Evolutionary conservation across 2,113 vertebrate genomes (phyloP), one percentile per base, ranked within the genome.

Genomic region (Eptesicus fuscus): DNA sequence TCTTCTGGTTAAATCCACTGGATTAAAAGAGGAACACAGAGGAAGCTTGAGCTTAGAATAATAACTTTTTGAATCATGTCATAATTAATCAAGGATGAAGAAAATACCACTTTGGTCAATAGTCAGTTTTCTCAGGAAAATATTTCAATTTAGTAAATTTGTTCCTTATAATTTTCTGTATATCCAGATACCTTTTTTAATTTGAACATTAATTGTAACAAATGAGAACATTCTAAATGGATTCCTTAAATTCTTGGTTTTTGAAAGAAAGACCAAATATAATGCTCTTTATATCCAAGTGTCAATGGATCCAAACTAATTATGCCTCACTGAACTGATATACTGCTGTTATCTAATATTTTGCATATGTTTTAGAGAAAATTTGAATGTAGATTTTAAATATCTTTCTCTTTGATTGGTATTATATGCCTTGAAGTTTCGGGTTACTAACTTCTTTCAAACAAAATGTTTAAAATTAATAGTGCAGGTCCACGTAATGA

Each of bases 391-490:
- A 61, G 0, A 89, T 82, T 77, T 91, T 85, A 88, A 84, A 23
- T 37, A 78, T 47, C 20, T 87, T 74, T 88, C 17, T 25, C 4
- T 95, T 93, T 49, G 4, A 42, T 49, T 42, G 10, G 17, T 79
- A 16, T 49, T 76, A 12, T 5, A 25, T 76, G 28, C 4, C 32
- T 77, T 22, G 32, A 91, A 77, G 23, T 82, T 91, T 91, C 37
- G 9, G 25, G 32, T 70, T 84, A 84, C 35, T 77, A 71, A 28
- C 18, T 74, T 79, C 14, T 88, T 84, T 51, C 44, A 91, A 40
- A 88, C 20, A 94, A 90, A 93, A 84, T 3, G 1, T 83, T 88
- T 85, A 59, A 93, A 97, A 93, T 78, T 71, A 88, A 65, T 82
- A 93, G 28, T 35, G 53, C 5, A 76, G 77, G 61, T 59, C 51